Base-by-base conservation (phyloP, 2,888 invertebrate genomes). In the Chrysodeixis includens region DNA sequence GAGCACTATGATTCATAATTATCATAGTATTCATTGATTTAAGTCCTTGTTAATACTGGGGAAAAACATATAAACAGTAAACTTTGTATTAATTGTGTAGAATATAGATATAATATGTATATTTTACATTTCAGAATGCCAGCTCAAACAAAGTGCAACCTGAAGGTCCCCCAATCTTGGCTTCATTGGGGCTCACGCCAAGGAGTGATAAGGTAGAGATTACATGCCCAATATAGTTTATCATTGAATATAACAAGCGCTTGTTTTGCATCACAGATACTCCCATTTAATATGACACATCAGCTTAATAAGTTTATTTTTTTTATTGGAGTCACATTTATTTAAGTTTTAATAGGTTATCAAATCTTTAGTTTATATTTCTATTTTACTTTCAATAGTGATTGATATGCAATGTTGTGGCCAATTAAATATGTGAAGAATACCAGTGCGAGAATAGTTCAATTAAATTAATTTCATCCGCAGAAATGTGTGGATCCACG, bases 171-270 rank as follows among this genome's bases (percentile, higher is more conserved):
- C 95, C 95, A 55, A 95, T 95, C 80, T 88, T 95, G 91, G 93
- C 95, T 72, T 95, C 95, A 49, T 74, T 95, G 88, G 95, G 95
- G 60, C 93, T 95, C 78, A 95, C 95, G 81, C 95, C 95, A 59
- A 90, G 93, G 83, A 95, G 94, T 92, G 95, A 95, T 91, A 95
- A 95, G 95, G 95, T 95, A 93, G 86, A 87, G 85, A 91, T 91
- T 87, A 77, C 55, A 72, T 66, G 52, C 62, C 62, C 69, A 76
- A 75, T 66, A 63, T 66, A 70, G 61, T 72, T 79, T 83, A 83
- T 81, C 78, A 72, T 18, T 76, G 58, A 63, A 69, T 69, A 49
- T 64, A 70, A 73, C 76, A 71, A 74, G 61, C 58, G 51, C 60
- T 75, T 73, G 61, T 77, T 72, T 63, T 65, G 66, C 67, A 66